Percentiles rank a stretch among this genome's conserved stretches.
phyloP scores from a whole-genome alignment of 2,888 invertebrate genomes.

The Tiliacea citrago region DNA sequence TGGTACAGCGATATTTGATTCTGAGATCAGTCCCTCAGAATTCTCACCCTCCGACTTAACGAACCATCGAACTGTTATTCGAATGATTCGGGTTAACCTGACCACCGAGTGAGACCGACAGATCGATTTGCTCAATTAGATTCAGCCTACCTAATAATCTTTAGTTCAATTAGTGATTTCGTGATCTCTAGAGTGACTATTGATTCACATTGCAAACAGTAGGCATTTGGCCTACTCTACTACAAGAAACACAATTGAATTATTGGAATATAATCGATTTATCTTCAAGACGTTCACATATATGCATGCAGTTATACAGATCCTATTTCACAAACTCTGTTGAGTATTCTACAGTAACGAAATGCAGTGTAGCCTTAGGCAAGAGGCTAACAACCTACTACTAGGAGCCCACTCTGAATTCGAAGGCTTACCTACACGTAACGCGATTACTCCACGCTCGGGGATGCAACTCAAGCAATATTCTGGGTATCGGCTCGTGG shows the following conservation, averaged over 20 bases:
- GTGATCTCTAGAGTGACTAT: neutral
- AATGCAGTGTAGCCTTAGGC: constrained; percentile 33
- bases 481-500: constrained; percentile 22
- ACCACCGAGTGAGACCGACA: neutral
- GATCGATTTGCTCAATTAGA: neutral
- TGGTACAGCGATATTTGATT: neutral
- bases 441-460: constrained; percentile 42
- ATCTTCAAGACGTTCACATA: neutral
- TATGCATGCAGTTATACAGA: neutral
- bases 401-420: constrained; percentile 28
- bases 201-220: neutral
- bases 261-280: constrained; percentile 12
- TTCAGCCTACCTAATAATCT: constrained; percentile 8
- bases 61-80: constrained; percentile 1
- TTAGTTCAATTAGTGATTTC: constrained; percentile 4
- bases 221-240: neutral
- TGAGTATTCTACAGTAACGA: constrained; percentile 36
- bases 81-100: constrained; percentile 13
- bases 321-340: constrained; percentile 14
- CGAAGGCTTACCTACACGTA: constrained; percentile 42
- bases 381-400: constrained; percentile 37
- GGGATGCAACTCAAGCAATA: constrained; percentile 29
- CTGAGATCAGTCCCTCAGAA: neutral
- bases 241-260: constrained; percentile 1
- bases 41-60: neutral